Evolutionary conservation across 2,797 vertebrate genomes (phyloP).

Genomic region (Myotis planiceps): DNA sequence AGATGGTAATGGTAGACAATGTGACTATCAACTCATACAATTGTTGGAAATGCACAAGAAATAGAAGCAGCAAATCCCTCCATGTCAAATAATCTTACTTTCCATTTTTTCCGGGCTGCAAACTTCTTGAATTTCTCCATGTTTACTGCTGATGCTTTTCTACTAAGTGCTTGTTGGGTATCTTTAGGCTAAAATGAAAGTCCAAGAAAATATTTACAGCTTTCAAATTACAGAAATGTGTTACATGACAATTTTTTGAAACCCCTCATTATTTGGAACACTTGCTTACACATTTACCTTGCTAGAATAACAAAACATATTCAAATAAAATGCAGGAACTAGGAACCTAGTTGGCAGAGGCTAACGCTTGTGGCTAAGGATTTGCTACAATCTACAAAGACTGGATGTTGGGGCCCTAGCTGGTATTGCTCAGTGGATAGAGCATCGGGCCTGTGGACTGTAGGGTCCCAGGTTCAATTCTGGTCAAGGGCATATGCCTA

Average conservation of each 20-base stretch:
- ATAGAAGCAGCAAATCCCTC: neutral
- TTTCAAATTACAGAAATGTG: neutral
- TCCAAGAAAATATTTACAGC: constrained; percentile 58
- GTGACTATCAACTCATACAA: neutral
- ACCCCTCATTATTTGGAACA: neutral
- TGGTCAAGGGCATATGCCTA: no score
- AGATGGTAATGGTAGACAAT: neutral
- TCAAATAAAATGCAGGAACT: neutral
- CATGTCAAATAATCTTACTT: constrained; percentile 88
- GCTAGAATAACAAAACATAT: neutral
- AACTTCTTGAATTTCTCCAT: constrained; percentile 99
- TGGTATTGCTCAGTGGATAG: no score
- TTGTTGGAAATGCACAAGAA: neutral
- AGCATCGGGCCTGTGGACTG: no score
- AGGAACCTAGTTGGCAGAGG: neutral
- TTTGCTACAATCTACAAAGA: neutral
- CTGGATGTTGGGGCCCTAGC: no score
- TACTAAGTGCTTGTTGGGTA: constrained; percentile 95
- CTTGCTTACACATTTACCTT: neutral
- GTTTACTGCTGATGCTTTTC: constrained; percentile 98
- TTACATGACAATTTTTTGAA: neutral
- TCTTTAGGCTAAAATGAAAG: constrained; percentile 94
- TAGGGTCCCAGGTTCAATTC: no score
- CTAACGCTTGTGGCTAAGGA: neutral
- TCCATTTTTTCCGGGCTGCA: constrained; percentile 98